Base-by-base conservation (phyloP, 2,797 vertebrate genomes). In the Coracias cyanogaster region DNA sequence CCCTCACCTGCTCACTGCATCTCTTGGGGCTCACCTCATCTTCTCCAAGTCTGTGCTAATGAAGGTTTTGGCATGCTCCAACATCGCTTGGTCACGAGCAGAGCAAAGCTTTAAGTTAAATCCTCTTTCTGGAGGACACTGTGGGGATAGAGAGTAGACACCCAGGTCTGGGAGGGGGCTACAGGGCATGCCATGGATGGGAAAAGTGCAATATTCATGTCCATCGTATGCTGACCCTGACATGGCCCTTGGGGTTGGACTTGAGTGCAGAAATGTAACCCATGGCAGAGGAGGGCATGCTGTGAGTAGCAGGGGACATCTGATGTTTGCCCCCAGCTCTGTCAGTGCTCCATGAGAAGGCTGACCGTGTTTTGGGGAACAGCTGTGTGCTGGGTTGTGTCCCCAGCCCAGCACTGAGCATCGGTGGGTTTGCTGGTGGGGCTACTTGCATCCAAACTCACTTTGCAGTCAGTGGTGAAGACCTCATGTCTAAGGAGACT, bases 121-220 rank as follows among this genome's bases (percentile, higher is more conserved):
- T 65, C 49, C 20, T 87, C 49, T n/a, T 19, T 67, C 35, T 65
- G 65, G 82, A 82, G 73, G 88, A 64, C 35, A n/a, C 69, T 1
- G 1, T 15, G 35, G 58, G 70, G 35, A 66, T n/a, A 43, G 78
- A 57, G 58, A 79, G 41, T 54, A 65, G 81, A 39, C 29, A 78
- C 16, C 17, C 17, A 4, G 45, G 29, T 60, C 69, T 82, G 66
- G 26, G 25, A 46, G n/a, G 21, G 61, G 54, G 43, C 76, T 83
- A 31, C 37, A 58, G 65, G 57, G 43, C 45, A 24, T 3, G 31
- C 64, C 1, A 5, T 0, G 1, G 16, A 5, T 0, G 16, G 79
- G 79, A 70, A 17, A 94, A 89, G 93, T 94, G 94, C 93, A 96
- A 96, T 96, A 96, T 85, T 84, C 31, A 26, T 2, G 5, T 78